Conservation (phyloP, 1,140 invertebrate species). For the Apis dorsata region DNA sequence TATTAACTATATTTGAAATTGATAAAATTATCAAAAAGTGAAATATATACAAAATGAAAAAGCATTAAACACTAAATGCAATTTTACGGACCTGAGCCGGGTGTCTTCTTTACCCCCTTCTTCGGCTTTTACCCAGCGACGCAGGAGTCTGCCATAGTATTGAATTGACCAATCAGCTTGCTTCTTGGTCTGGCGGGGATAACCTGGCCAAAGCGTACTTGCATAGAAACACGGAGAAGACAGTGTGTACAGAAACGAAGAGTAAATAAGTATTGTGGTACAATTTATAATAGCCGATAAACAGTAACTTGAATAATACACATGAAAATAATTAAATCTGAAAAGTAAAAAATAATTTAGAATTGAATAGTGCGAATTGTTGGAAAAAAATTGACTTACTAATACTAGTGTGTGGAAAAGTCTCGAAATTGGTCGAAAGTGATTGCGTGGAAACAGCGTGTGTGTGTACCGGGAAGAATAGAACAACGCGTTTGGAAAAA, state of each 20-base stretch:
- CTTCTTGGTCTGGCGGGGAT: slow-evolving; percentile 19
- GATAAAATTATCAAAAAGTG: background rate
- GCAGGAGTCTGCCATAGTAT: slow-evolving; percentile 43
- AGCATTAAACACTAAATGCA: background rate
- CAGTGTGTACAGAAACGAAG: slow-evolving; percentile 10
- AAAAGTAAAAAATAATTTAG: background rate
- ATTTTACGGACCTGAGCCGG: slow-evolving; percentile 29
- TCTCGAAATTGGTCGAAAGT: slow-evolving; percentile 4
- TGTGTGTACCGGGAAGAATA: background rate
- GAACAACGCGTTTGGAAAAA: background rate
- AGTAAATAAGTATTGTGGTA: background rate
- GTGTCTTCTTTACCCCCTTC: slow-evolving; percentile 7
- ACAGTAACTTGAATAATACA: background rate
- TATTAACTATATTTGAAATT: background rate
- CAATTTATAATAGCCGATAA: background rate
- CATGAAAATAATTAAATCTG: too few species aligned
- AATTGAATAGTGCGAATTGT: too few species aligned
- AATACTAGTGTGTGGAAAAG: background rate
- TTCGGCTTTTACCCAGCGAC: slow-evolving; percentile 23
- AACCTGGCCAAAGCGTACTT: slow-evolving; percentile 43
- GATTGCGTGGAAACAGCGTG: background rate
- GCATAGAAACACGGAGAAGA: slow-evolving; percentile 6
- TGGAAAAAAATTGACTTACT: background rate
- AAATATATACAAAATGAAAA: background rate
- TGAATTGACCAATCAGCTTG: slow-evolving; percentile 50